These are phyloP conservation scores for Chunga burmeisteri DNA, from an alignment of 2,113 vertebrate genomes.

Conservation along the genomic window DNA sequence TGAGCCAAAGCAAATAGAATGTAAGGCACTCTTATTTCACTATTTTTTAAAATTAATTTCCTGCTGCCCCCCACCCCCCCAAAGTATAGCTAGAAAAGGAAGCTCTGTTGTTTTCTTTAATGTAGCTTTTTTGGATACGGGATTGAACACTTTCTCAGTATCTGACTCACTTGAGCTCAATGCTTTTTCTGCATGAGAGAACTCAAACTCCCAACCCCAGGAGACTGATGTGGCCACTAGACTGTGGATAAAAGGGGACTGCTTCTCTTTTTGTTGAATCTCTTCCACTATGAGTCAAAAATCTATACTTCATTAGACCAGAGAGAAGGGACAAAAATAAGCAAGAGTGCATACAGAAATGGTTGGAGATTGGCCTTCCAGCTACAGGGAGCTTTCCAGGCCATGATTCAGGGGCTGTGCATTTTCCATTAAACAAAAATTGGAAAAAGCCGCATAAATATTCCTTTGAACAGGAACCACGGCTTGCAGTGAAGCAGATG, in stretches of 20 bases:
- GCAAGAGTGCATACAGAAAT: background rate
- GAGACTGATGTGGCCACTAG: background rate
- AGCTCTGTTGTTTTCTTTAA: background rate
- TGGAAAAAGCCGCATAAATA: background rate
- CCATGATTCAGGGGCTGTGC: background rate
- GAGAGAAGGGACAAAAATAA: background rate
- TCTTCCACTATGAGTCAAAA: background rate
- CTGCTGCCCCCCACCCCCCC: rapidly evolving
- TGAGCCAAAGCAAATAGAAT: background rate
- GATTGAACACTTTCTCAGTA: background rate
- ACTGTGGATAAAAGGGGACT: rapidly evolving
- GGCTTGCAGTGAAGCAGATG: background rate
- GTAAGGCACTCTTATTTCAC: background rate
- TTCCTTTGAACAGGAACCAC: background rate
- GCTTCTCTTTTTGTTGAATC: background rate
- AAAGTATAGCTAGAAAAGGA: background rate
- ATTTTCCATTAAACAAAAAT: background rate
- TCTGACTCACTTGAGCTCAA: background rate
- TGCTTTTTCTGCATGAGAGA: background rate
- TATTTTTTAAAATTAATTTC: background rate
- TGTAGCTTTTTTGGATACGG: background rate
- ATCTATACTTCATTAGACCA: background rate
- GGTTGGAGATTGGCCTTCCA: background rate
- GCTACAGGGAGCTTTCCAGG: background rate
- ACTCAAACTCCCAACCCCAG: background rate